Base-by-base conservation (phyloP, 2,888 invertebrate species). In the Drosophila prolongata region DNA sequence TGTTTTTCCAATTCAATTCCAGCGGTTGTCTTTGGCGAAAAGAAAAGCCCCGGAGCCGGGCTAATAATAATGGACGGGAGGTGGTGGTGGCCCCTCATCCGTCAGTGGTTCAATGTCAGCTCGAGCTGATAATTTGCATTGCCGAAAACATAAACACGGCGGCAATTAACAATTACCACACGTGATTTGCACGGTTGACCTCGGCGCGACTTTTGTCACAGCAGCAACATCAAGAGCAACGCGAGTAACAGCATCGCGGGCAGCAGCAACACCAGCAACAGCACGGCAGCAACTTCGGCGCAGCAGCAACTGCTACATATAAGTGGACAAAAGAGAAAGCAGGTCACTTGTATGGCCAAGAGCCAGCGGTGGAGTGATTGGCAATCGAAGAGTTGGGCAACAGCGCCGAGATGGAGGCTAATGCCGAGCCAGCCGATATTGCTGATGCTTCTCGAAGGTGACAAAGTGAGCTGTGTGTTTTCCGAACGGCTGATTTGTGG, bases 321-420 rank as follows among this genome's bases (percentile, higher is more conserved):
- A 78, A 79, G 79, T 77, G 79, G 80, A 75, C 88, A 90, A 90
- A 90, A 90, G 90, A 90, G 90, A 90, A 90, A 90, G 90, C 90
- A 90, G 90, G 90, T 90, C 90, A 90, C 90, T 90, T 90, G 90
- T 88, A 87, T 90, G 87, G 89, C 90, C 83, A 90, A 71, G 61
- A 67, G 67, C 68, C 59, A 66, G 64, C 64, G 58, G 62, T 68
- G 59, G 68, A 82, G 80, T 85, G 87, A 87, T 87, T 86, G 85
- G 58, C 85, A 87, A 87, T 86, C 87, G 85, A 85, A 85, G 49
- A 49, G 49, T 49, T 49, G 49, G 35, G 52, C 34, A 54, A 59
- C 61, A 61, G 67, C 46, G 40, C 37, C 24, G 58, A 49, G 49
- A 49, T 49, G 49, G 49, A 49, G 49, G 49, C 49, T 49, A 49